A percentile compares a stretch with the other conserved stretches of the same genome.
Conservation (phyloP, 2,113 vertebrate species). For the Carassius carassius region DNA sequence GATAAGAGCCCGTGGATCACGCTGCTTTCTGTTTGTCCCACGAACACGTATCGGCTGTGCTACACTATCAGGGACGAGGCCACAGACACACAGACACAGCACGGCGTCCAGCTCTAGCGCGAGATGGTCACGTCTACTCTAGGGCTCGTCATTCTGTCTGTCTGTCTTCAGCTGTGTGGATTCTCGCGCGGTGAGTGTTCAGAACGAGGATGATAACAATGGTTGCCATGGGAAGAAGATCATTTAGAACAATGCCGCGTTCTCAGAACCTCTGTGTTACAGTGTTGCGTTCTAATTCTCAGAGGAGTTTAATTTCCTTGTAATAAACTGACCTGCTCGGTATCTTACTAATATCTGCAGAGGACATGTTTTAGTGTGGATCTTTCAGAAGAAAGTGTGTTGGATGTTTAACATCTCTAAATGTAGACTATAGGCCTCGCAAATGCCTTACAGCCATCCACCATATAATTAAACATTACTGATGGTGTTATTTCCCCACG, state of each 20-base stretch:
- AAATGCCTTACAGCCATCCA: neutral
- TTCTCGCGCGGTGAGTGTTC: constrained; percentile 68
- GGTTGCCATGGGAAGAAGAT: constrained; percentile 17
- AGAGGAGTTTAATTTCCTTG: neutral
- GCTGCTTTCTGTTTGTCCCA: constrained; percentile 44
- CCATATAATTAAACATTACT: neutral
- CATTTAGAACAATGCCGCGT: constrained; percentile 21
- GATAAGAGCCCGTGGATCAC: constrained; percentile 66
- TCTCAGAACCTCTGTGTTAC: neutral
- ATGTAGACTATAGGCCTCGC: neutral
- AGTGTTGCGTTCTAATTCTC: neutral
- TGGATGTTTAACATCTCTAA: neutral
- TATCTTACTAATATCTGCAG: neutral
- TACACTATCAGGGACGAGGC: constrained; percentile 53
- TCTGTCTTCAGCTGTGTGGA: constrained; percentile 65
- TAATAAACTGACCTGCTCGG: neutral
- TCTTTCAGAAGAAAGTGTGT: neutral
- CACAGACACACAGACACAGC: constrained; percentile 17
- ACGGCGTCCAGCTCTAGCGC: constrained; percentile 1
- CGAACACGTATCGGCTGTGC: constrained; percentile 47
- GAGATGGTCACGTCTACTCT: constrained; percentile 72
- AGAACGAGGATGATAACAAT: neutral
- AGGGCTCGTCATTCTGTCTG: constrained; percentile 65
- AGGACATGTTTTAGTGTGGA: neutral
- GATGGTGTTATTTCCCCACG: neutral